Evolutionary conservation across 2,797 vertebrate genomes (phyloP).

Genomic region (Scolopax bukidnonensis): DNA sequence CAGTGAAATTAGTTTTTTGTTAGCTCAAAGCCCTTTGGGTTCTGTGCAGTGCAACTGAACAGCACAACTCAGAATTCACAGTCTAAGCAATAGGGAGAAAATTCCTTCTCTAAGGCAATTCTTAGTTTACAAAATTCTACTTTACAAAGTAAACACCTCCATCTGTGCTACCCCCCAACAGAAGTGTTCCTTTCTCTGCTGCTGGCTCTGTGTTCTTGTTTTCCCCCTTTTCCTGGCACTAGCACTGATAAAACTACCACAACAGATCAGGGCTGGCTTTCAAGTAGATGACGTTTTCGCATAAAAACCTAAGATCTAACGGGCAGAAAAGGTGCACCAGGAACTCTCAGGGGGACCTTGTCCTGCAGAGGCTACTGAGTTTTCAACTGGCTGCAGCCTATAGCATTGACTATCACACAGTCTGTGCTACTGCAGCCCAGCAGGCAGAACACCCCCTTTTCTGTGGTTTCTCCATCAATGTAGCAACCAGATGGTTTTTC

Average conservation of each 20-base stretch:
- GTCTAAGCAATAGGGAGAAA: background rate
- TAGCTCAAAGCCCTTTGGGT: background rate
- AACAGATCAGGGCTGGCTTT: background rate
- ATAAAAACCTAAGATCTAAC: background rate
- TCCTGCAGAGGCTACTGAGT: background rate
- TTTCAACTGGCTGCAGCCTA: background rate
- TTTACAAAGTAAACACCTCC: background rate
- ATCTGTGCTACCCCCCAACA: rapidly evolving
- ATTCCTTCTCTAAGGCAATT: background rate
- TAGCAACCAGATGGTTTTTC: background rate
- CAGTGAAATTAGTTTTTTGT: background rate
- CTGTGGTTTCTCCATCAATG: background rate
- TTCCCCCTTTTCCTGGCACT: background rate
- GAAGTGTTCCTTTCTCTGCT: background rate
- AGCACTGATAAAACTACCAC: background rate
- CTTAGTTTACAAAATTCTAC: background rate
- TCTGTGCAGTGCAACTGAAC: background rate
- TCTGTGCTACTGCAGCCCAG: background rate
- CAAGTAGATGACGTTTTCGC: rapidly evolving
- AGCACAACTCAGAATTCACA: background rate
- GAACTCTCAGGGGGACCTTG: rapidly evolving
- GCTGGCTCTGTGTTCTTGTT: background rate
- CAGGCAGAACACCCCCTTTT: background rate
- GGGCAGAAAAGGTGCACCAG: background rate
- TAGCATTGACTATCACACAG: background rate